A percentile compares a stretch with the other conserved stretches of the same genome.
Conservation (phyloP, 1,140 invertebrate genomes). For the Antheraea mylitta region DNA sequence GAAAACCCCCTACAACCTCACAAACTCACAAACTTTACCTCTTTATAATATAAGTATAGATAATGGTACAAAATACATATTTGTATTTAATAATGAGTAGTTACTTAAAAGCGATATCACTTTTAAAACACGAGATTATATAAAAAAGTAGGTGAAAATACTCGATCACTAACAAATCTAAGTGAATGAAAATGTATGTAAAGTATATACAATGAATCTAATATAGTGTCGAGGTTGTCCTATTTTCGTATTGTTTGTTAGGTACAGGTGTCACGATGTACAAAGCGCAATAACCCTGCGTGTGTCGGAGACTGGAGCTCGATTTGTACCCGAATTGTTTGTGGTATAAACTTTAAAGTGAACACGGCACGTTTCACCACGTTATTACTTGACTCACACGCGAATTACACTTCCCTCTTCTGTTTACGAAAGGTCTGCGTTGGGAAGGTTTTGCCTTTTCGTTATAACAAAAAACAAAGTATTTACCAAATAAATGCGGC, state of each 20-base stretch:
- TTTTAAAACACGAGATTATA: no score
- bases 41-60: no score
- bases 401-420: not conserved
- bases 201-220: constrained; percentile 42
- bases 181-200: not conserved
- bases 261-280: constrained; percentile 56
- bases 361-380: not conserved
- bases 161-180: no score
- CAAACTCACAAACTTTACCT: no score
- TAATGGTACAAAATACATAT: no score
- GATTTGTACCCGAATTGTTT: constrained; percentile 37
- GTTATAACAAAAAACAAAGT: no score
- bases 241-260: constrained; percentile 33
- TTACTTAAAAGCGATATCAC: no score
- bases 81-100: no score
- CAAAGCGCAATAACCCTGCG: constrained; percentile 44
- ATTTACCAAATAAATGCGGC: no score
- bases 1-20: no score
- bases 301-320: constrained; percentile 24
- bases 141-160: no score
- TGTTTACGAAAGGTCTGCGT: not conserved
- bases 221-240: constrained; percentile 42
- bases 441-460: no score
- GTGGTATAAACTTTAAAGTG: constrained; percentile 24
- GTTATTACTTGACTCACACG: not conserved